Evolutionary conservation across 2,113 vertebrate species (phyloP), one percentile per base, ranked within the genome.

Genomic region (Chionis minor): DNA sequence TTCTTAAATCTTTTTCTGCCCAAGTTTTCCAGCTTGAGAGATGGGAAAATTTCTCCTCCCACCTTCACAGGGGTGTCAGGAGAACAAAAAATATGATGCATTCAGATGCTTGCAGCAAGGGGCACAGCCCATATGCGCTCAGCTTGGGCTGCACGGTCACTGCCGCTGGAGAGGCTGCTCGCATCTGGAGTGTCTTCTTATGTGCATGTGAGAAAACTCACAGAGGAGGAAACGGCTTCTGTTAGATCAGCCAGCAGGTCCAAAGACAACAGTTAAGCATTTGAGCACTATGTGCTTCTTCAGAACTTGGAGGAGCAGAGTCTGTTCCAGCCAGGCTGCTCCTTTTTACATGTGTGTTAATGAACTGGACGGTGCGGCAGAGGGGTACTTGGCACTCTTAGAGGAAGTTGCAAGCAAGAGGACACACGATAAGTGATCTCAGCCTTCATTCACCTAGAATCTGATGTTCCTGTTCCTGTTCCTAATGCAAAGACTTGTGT

Each of bases 1-100:
- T 33, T 42, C 74, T 49, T 95, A 80, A 85, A 85, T 61, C 78
- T 72, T 47, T 24, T 74, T 71, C 52, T 95, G 84, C 52, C 19
- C 1, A 85, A 61, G 70, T n/a, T 84, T 81, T 82, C 28, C 61
- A 66, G 79, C 49, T 47, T 80, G 6, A 73, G 32, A 88, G 32
- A 58, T n/a, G n/a, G 45, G 49, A 62, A 54, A 23, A 62, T 62
- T 92, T 88, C 44, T 81, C 54, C 61, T 92, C 32, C 40, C 47
- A 27, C 23, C 58, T 81, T 80, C 13, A 8, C 22, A 30, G 47
- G 13, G 8, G 8, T 45, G 32, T 59, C 59, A 92, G 45, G 72
- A 49, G n/a, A 65, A 54, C n/a, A n/a, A 20, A 70, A 63, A 22
- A 5, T 8, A 23, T 20, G 79, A 20, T 33, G 32, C 8, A 24